Evolutionary conservation across 2,888 invertebrate genomes (phyloP).

Genomic region (Helleia helle): DNA sequence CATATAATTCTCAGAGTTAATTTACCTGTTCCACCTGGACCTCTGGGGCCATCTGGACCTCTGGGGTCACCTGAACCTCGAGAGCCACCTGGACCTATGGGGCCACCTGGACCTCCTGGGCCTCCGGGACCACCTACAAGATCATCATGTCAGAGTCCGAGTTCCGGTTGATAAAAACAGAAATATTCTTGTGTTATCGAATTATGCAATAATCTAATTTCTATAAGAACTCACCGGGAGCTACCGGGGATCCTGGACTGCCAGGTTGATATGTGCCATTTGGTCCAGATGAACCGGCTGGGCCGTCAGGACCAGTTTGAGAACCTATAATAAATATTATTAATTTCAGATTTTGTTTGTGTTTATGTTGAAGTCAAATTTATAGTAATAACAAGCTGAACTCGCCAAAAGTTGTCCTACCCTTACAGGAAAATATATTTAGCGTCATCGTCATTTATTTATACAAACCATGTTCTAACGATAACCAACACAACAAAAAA

Average conservation of each 20-base stretch:
- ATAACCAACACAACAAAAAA: no score
- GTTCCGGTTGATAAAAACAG: no score
- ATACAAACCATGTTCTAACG: no score
- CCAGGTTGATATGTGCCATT: conserved; percentile 20
- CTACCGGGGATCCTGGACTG: conserved; percentile 25
- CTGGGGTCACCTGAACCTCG: conserved; percentile 5
- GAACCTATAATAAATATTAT: neutral
- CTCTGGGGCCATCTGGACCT: conserved; percentile 20
- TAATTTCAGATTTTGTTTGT: neutral
- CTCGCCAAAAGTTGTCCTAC: no score
- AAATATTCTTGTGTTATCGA: no score
- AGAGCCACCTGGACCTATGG: conserved; percentile 28
- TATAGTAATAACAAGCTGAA: no score
- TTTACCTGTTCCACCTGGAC: neutral
- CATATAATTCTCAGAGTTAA: no score
- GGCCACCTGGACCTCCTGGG: conserved; percentile 24
- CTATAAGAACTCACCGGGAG: conserved; percentile 10
- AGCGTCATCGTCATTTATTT: no score
- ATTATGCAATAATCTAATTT: neutral
- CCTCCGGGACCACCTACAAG: conserved; percentile 27
- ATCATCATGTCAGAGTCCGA: no score
- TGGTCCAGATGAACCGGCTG: conserved; percentile 28
- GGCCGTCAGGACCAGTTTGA: conserved; percentile 20
- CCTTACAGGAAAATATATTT: no score
- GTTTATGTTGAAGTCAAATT: no score